Evolutionary conservation across 2,797 vertebrate genomes (phyloP), one percentile per base, ranked within the genome.

Genomic region (Acanthis flammea): DNA sequence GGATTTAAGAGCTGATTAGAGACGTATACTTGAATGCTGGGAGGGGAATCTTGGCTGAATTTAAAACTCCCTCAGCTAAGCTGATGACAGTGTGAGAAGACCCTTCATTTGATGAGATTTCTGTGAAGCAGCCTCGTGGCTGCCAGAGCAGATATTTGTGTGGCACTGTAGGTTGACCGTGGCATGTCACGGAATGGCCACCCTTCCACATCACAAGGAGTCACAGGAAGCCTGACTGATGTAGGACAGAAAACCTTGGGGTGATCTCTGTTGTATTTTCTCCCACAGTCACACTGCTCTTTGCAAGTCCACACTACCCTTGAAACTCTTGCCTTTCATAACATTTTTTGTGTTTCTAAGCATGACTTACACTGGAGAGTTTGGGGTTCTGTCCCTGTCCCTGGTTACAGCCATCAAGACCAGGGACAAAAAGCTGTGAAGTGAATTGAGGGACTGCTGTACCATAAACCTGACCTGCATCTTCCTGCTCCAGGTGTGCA

Each of bases 1-100:
- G 68, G 57, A 68, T 91, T 93, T 93, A 89, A 74, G 81, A 94
- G n/a, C 63, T 87, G 86, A 87, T 93, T 77, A 85, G 77, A 73
- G 74, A 93, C 15, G 0, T 71, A 39, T 37, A 41, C 77, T 87
- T 87, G 53, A 91, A 73, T 74, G 48, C 67, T 88, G 61, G 65
- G 84, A 89, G 67, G 75, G 50, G 47, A 82, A 25, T 80, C 68
- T 74, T 90, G 88, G 42, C 65, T 89, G 85, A 63, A 61, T 87
- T 67, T 74, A 72, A 61, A 87, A 87, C 35, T 93, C 67, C n/a
- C 35, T 89, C 55, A 77, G 71, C 86, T 93, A 35, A 85, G 68
- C 35, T 80, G 90, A 73, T 79, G 41, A 54, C 65, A 61, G 42
- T n/a, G 53, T 68, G 72, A 83, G 55, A 50, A 92, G 57, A 82